A percentile compares a stretch with the other conserved stretches of the same genome.
Evolutionary conservation across 2,797 vertebrate genomes (phyloP).

Genomic region (Anguilla obscura): DNA sequence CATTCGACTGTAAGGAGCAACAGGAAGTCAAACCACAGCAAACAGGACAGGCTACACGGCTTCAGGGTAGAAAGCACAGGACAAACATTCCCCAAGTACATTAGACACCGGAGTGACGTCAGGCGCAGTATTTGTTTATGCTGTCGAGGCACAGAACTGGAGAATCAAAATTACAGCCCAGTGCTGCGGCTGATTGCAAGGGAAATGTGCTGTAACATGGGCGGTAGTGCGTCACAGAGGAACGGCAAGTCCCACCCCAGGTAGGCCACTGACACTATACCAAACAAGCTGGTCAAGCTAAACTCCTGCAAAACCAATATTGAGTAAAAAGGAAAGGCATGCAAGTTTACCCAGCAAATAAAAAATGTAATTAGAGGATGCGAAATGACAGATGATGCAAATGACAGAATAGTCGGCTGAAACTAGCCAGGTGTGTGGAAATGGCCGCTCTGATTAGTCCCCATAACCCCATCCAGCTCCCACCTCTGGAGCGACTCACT

Average conservation of each 20-base stretch:
- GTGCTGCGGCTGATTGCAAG: neutral
- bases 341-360: neutral
- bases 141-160: neutral
- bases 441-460: neutral
- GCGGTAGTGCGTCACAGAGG: neutral
- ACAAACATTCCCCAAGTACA: neutral
- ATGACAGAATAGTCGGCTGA: neutral
- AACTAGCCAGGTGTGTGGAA: neutral
- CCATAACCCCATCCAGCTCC: neutral
- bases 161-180: neutral
- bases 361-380: neutral
- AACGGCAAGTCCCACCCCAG: neutral
- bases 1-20: neutral
- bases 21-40: constrained; percentile 23
- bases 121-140: neutral
- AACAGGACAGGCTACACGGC: neutral
- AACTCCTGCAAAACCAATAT: neutral
- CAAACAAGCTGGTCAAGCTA: neutral
- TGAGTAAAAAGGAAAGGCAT: neutral
- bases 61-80: neutral
- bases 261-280: neutral
- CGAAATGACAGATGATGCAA: neutral
- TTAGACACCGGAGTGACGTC: neutral
- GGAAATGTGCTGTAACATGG: constrained; percentile 2
- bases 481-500: constrained; percentile 54